Evolutionary conservation across 2,888 invertebrate genomes (phyloP).

Genomic region (Apodemia mormo): DNA sequence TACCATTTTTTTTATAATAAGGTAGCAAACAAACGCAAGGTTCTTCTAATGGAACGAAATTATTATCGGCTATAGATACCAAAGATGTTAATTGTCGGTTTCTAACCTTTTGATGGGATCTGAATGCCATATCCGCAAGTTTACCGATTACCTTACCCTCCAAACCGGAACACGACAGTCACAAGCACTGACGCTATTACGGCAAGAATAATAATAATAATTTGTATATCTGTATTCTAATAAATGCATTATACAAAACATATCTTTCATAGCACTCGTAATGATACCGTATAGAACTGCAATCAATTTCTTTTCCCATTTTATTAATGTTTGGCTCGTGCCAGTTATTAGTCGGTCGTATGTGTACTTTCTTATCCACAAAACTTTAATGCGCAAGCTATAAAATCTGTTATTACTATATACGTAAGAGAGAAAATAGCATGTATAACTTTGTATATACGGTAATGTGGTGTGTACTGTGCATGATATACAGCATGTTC

Average conservation of each 20-base stretch:
- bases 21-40: no score
- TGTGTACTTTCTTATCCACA: constrained; percentile 40
- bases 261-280: constrained; percentile 30
- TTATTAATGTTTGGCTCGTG: constrained; percentile 50
- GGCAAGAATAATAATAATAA: no score
- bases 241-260: constrained; percentile 20
- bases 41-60: no score
- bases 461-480: constrained; percentile 22
- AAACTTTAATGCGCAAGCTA: constrained; percentile 18
- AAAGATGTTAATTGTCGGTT: no score
- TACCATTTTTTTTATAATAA: no score
- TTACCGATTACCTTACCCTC: no score
- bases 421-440: constrained; percentile 23
- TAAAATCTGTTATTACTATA: not conserved
- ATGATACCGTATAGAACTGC: constrained; percentile 39
- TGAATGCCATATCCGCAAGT: no score
- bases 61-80: no score
- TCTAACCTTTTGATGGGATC: no score
- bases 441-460: constrained; percentile 17
- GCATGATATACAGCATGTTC: constrained; percentile 44
- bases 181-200: no score
- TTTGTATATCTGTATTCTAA: not conserved
- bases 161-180: no score
- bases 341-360: constrained; percentile 49
- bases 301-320: constrained; percentile 44